Base-by-base conservation (phyloP, 92 coral and sea anemone species). In the Plumapathes pennacea region DNA sequence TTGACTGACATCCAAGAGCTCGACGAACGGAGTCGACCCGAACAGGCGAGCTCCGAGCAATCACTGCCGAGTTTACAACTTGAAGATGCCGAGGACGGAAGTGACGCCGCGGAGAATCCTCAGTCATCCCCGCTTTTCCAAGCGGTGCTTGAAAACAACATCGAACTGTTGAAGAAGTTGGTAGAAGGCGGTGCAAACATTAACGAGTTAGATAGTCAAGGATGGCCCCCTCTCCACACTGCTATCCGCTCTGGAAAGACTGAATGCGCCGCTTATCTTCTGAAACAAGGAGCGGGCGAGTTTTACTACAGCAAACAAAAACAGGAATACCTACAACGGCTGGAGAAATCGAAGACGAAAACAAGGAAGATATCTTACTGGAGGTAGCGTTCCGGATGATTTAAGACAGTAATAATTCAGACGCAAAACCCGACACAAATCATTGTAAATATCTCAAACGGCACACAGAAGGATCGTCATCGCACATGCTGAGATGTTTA, bases 191-290 rank as follows among this genome's bases (percentile, higher is more conserved):
- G 96, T 3, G 71, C 89, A n/a, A 89, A 87, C 57, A 70, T 87
- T 4, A 87, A 87, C 33, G 83, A 77, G 4, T 62, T 82, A 36
- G 96, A 87, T 40, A 18, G 50, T 0, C 76, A 75, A 5, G 96
- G 96, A 3, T 87, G 96, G 96, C 96, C 96, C 0, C 96, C 96
- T 0, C 29, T 87, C 36, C 85, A 87, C 26, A 67, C 96, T 0
- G 96, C 96, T 1, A 87, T 87, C 31, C 67, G 74, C 14, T 47
- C 62, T 28, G 96, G 96, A 2, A 56, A 69, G 5, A 54, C 86
- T 2, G 80, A 87, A n/a, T 87, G 96, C 38, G 96, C 96, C 0
- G 83, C 89, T 10, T 36, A 82, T 32, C 76, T 87, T 0, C 40
- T 87, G 18, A 87, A 83, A 33, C 80, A 77, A 33, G 96, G 90